phyloP scores from a whole-genome alignment of 2,888 invertebrate genomes.

The Tetramorium bicarinatum region DNA sequence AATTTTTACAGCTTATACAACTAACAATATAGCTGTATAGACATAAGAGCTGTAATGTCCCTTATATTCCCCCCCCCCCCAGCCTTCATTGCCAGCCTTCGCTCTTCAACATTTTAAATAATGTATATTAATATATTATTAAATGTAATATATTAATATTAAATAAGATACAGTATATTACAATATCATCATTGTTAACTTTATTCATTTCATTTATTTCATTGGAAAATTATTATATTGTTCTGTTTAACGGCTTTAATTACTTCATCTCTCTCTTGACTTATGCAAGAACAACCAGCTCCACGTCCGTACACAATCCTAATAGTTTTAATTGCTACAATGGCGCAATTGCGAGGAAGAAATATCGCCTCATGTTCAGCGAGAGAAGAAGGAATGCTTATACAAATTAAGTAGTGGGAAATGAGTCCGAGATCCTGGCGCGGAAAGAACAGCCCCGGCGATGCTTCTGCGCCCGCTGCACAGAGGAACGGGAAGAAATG shows the following conservation, averaged over 20 bases:
- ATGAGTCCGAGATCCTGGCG: constrained; percentile 31
- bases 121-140: not conserved
- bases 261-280: constrained; percentile 8
- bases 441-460: not conserved
- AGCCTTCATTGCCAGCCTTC: not conserved
- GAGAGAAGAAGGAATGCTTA: constrained; percentile 14
- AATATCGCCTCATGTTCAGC: constrained; percentile 26
- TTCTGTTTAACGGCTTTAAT: not conserved
- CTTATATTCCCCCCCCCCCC: no score
- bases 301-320: not conserved
- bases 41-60: not conserved
- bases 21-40: no score
- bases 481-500: not conserved
- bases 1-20: not conserved
- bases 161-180: not conserved
- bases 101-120: not conserved
- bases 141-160: not conserved
- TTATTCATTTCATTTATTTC: not conserved
- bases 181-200: not conserved
- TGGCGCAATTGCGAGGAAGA: constrained; percentile 29
- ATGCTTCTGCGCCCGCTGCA: not conserved
- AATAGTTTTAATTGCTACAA: constrained; percentile 33
- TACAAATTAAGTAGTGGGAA: constrained; percentile 44
- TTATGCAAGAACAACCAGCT: not conserved
- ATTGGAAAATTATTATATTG: not conserved